These are phyloP conservation scores for Stenurella melanura DNA, from an alignment of 2,888 invertebrate genomes.

Conservation along the genomic window DNA sequence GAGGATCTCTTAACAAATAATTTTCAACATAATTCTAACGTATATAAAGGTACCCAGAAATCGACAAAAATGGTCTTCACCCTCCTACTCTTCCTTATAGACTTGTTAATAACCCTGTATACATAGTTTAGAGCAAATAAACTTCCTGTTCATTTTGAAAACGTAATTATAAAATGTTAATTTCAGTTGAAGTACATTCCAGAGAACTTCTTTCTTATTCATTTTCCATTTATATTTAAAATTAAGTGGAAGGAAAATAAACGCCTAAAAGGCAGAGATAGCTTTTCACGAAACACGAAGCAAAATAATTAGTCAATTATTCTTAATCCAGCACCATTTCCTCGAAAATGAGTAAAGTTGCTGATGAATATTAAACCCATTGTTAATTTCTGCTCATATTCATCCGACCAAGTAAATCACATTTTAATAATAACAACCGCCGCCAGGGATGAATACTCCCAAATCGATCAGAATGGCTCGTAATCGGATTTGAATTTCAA, in stretches of 20 bases:
- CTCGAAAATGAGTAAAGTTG: slow-evolving; percentile 34
- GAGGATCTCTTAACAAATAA: too few species aligned
- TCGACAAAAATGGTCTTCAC: too few species aligned
- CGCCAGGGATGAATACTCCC: neutral
- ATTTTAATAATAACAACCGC: slow-evolving; percentile 42
- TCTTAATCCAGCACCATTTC: slow-evolving; percentile 25
- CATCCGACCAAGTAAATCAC: slow-evolving; percentile 34
- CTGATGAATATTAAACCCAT: slow-evolving; percentile 32
- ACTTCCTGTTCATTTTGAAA: neutral
- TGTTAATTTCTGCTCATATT: slow-evolving; percentile 24
- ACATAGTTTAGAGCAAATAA: too few species aligned
- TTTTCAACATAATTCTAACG: too few species aligned
- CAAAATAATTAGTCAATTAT: slow-evolving; percentile 32
- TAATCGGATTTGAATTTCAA: slow-evolving; percentile 46
- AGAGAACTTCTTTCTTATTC: neutral
- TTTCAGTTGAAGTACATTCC: neutral
- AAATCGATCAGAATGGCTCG: slow-evolving; percentile 25
- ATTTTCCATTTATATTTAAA: neutral
- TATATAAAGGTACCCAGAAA: too few species aligned
- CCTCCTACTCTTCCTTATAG: too few species aligned
- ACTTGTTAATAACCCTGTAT: too few species aligned
- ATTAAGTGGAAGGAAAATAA: neutral
- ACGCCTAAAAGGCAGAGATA: neutral
- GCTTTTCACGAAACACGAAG: slow-evolving; percentile 15
- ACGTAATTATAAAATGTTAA: neutral